Evolutionary conservation across 2,888 invertebrate genomes (phyloP), one percentile per base, ranked within the genome.

Genomic region (Polia nebulosa): DNA sequence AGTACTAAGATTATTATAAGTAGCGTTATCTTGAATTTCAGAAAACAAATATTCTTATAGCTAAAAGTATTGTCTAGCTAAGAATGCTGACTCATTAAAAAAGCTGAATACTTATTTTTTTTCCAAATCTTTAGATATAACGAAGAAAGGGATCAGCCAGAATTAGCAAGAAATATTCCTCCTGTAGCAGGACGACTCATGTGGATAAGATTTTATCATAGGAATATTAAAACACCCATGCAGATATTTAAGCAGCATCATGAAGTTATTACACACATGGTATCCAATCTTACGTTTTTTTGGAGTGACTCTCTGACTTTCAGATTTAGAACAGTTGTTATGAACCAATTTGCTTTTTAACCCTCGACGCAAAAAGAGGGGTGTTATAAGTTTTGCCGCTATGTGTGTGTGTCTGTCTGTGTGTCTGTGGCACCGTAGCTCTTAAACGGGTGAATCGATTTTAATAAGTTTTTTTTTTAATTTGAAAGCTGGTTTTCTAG

Each of bases 151-250:
- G 97, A 97, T 66, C 96, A 97, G 78, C 98, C 98, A 0, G 96
- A 97, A 2, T 89, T 98, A 13, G 97, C 98, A 0, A 94, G 97
- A 66, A 97, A 98, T 86, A 96, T 97, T 95, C 98, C 98, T 3
- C 98, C 98, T 0, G 97, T 98, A 20, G 96, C 97, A 20, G 98
- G 98, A 6, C 96, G 98, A 85, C 97, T 99, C 25, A 96, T 97
- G 88, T 99, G 99, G 98, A 97, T 98, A 78, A 95, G 98, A 69
- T 97, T 98, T 83, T 96, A 98, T 69, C 97, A 97, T 82, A 96
- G 96, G 69, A 97, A 97, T 75, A 97, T 98, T 62, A 97, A 97
- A 84, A 94, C 94, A 25, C 98, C 98, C 0, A 98, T 98, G 98
- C 93, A 97, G 56, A 94, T 96, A 76, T 93, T 91, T 63, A 89